Percentiles rank a stretch among this genome's conserved stretches.
Conservation (phyloP, 1,140 invertebrate species). For the Pseudomyrmex cubaensis region DNA sequence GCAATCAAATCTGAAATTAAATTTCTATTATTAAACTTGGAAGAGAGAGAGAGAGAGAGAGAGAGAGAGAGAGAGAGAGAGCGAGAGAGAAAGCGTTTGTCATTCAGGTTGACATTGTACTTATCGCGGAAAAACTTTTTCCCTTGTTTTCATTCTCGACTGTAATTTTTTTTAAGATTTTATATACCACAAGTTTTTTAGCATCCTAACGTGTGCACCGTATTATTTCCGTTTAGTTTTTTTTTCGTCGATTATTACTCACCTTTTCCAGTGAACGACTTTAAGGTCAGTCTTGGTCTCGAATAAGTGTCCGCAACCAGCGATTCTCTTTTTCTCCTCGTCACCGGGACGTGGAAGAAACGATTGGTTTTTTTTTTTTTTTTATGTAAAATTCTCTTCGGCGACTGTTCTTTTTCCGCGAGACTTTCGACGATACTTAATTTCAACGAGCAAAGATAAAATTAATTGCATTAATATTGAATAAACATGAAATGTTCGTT, state of each 20-base stretch:
- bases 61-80: too few relatives aligned
- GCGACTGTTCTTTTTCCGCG: neutral
- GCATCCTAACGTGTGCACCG: neutral
- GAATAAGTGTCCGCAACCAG: neutral
- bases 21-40: too few relatives aligned
- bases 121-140: too few relatives aligned
- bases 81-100: too few relatives aligned
- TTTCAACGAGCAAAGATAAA: neutral
- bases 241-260: neutral
- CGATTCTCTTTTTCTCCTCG: neutral
- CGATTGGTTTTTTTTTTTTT: neutral
- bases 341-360: neutral
- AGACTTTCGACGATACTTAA: neutral
- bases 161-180: neutral
- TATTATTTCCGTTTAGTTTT: neutral
- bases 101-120: too few relatives aligned
- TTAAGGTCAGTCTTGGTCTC: neutral
- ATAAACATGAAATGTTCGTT: neutral
- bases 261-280: neutral
- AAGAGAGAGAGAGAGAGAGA: too few relatives aligned
- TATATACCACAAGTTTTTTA: neutral
- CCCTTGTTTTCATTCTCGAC: too few relatives aligned
- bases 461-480: neutral
- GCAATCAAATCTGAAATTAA: neutral
- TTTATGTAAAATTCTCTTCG: constrained; percentile 4